A percentile compares a stretch with the other conserved stretches of the same genome.
phyloP scores from a whole-genome alignment of 2,888 invertebrate genomes.

The Melieria crassipennis region DNA sequence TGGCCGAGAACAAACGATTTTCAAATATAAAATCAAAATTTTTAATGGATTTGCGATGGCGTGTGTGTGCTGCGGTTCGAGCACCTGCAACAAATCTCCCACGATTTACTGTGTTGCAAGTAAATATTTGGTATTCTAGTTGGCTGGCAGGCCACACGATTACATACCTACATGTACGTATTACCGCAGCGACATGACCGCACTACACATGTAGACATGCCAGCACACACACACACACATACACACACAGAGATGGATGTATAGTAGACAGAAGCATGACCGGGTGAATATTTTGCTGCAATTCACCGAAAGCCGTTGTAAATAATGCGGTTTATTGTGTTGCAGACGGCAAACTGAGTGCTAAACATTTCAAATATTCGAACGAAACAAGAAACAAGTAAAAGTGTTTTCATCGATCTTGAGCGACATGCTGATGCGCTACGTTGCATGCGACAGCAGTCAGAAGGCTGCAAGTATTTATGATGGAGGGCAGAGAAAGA shows the following conservation, averaged over 20 bases:
- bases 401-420: too few relatives aligned
- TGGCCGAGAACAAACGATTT: too few relatives aligned
- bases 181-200: too few relatives aligned
- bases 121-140: too few relatives aligned
- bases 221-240: neutral
- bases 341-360: constrained; percentile 10
- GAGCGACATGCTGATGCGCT: too few relatives aligned
- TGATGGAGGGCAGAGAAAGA: too few relatives aligned
- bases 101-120: neutral
- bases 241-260: neutral
- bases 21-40: neutral
- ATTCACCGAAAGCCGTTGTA: neutral
- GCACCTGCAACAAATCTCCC: constrained; percentile 11
- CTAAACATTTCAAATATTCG: constrained; percentile 21
- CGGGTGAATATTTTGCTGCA: too few relatives aligned
- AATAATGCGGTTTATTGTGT: constrained; percentile 15
- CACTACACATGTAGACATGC: neutral
- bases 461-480: too few relatives aligned
- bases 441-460: too few relatives aligned
- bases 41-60: constrained; percentile 10
- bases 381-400: constrained; percentile 19
- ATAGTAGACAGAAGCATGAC: neutral
- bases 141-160: too few relatives aligned
- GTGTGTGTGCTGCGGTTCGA: neutral
- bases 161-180: too few relatives aligned